Percentiles rank a stretch among this genome's conserved stretches.
Conservation (phyloP, 2,888 invertebrate genomes). For the Aelia acuminata region DNA sequence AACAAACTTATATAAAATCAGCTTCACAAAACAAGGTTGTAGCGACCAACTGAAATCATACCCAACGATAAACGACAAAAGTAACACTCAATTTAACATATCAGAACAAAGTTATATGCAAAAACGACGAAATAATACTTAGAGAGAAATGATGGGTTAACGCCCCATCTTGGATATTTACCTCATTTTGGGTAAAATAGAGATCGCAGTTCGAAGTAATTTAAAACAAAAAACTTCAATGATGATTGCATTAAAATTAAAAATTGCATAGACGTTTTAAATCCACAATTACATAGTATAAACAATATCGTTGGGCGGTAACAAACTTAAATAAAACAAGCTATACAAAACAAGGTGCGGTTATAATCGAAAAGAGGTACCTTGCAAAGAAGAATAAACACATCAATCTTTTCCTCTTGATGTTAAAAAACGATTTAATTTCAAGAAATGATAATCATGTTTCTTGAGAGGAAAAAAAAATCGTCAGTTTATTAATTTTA, state of each 20-base stretch:
- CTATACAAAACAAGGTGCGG: conserved; percentile 6
- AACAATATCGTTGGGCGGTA: neutral
- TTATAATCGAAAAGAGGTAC: conserved; percentile 18
- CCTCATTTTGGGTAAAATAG: neutral
- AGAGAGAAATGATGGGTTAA: neutral
- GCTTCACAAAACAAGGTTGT: too few relatives aligned
- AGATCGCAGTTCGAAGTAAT: neutral
- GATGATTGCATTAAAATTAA: neutral
- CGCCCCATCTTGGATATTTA: conserved; percentile 3
- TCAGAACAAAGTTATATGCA: neutral
- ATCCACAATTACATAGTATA: neutral
- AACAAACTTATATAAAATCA: too few relatives aligned
- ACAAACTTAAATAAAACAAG: conserved; percentile 23
- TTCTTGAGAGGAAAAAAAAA: too few relatives aligned
- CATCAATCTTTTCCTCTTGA: too few relatives aligned
- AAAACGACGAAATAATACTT: neutral
- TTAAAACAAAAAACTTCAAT: neutral
- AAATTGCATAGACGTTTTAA: neutral
- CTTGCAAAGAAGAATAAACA: neutral
- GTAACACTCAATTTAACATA: too few relatives aligned
- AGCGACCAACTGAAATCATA: too few relatives aligned
- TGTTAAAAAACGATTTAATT: too few relatives aligned
- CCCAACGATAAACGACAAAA: too few relatives aligned
- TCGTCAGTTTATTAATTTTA: too few relatives aligned
- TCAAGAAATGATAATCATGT: too few relatives aligned